phyloP scores from a whole-genome alignment of 2,113 vertebrate genomes.

The Emberiza fucata region DNA sequence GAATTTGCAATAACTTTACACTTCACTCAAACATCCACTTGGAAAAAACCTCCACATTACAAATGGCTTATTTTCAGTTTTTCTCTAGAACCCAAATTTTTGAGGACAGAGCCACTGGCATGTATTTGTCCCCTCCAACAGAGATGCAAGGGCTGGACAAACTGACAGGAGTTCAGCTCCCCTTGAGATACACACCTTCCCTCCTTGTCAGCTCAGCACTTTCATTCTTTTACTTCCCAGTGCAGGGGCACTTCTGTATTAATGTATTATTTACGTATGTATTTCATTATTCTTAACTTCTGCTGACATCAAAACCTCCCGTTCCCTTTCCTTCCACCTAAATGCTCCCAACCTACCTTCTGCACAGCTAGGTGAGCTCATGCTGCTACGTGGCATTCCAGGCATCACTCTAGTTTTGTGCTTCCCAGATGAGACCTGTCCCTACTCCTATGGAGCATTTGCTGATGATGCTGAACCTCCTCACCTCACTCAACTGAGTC shows the following conservation, averaged over 20 bases:
- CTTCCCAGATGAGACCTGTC: background rate
- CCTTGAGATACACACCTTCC: accelerated
- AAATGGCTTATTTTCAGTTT: background rate
- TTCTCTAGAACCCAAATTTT: background rate
- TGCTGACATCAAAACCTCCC: background rate
- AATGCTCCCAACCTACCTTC: background rate
- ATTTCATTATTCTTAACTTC: background rate
- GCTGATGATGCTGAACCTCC: background rate
- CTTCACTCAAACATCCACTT: background rate
- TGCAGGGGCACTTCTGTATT: background rate
- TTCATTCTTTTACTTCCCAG: background rate
- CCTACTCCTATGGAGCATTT: background rate
- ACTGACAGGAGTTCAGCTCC: background rate
- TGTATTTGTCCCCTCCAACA: accelerated
- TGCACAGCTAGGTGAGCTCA: background rate
- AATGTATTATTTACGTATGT: background rate
- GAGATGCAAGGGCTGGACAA: background rate
- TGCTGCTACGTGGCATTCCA: accelerated
- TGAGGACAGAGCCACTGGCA: background rate
- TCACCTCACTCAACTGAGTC: background rate
- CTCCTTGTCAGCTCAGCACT: background rate
- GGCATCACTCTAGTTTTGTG: background rate
- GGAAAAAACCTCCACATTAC: background rate
- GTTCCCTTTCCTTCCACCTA: background rate
- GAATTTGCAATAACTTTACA: background rate